phyloP scores from a whole-genome alignment of 1,140 invertebrate genomes.

The Trachymyrmex cornetzi region DNA sequence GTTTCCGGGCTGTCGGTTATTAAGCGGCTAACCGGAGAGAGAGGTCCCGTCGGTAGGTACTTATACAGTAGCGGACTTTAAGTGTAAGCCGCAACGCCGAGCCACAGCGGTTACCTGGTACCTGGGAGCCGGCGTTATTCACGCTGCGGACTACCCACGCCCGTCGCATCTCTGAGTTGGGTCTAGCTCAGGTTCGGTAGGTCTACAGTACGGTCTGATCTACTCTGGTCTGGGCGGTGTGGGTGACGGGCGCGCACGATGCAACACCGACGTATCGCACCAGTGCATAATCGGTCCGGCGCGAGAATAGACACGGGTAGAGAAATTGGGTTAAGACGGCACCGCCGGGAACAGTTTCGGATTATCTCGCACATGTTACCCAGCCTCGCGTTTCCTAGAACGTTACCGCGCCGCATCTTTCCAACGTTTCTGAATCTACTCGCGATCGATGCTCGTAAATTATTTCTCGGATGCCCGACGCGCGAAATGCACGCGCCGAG shows the following conservation, averaged over 20 bases:
- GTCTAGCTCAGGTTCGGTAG: not conserved
- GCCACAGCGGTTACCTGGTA: constrained; percentile 53
- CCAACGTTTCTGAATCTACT: constrained; percentile 53
- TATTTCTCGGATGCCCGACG: constrained; percentile 46
- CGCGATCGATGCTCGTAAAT: constrained; percentile 67
- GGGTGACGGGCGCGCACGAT: constrained; percentile 14
- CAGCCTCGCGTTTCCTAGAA: constrained; percentile 54
- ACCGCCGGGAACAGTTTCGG: constrained; percentile 79
- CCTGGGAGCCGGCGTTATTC: constrained; percentile 46
- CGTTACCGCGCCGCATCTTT: constrained; percentile 33
- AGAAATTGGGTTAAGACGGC: constrained; percentile 81
- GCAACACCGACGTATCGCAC: constrained; percentile 43
- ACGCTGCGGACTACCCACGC: constrained; percentile 1
- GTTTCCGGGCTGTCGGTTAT: constrained; percentile 63
- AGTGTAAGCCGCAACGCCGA: constrained; percentile 63
- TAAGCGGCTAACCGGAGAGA: constrained; percentile 70
- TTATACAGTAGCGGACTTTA: constrained; percentile 49
- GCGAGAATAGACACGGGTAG: constrained; percentile 72
- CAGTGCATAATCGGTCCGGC: constrained; percentile 72
- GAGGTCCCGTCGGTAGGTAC: constrained; percentile 52
- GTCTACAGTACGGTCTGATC: not conserved
- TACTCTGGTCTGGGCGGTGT: constrained; percentile 7
- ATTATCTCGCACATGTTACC: constrained; percentile 78
- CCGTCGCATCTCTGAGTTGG: not conserved
- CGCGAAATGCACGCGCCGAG: constrained; percentile 28